Base-by-base conservation (phyloP, 2,113 vertebrate species). In the Aepyceros melampus region DNA sequence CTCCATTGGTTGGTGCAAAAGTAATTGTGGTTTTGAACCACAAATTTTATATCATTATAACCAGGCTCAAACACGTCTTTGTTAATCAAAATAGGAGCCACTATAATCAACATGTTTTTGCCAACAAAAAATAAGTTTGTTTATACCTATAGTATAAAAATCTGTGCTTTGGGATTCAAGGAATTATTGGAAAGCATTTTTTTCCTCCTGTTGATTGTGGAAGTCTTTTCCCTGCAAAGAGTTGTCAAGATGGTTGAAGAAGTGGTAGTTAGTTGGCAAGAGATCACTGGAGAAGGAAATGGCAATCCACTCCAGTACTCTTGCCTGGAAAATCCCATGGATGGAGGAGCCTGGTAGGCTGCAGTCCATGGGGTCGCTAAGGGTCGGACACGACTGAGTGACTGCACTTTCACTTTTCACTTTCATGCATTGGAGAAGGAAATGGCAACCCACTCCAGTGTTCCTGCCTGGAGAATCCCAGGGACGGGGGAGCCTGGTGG, bases 401-500 rank as follows among this genome's bases (percentile, higher is more conserved):
- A 62, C 6, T 62, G 33, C 29, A 62, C 60, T 62, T 62, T 62
- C 31, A 62, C 60, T 62, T 62, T 33, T 62, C 29, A 62, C 29
- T 62, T 62, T 62, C 60, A 62, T 62, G 60, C 60, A 62, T 33
- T 62, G 31, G 60, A 33, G 60, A 62, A 62, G 60, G 60, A 33
- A 31, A 62, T 33, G 60, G 60, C 0, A 62, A 33, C 14, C 29
- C 14, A 62, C 31, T 62, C 60, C 60, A 33, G 31, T 33, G 60
- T 62, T 62, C 60, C 14, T 62, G 60, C 60, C 31, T 62, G 60
- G 31, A 62, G 60, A 62, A 62, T 62, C 31, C 14, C 60, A 62
- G 60, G 60, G 14, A 62, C 1, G 0, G 31, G 29, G 14, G 31
- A 62, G 6, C 31, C 14, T 62, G 31, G 60, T 7, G 60, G 60